phyloP scores from a whole-genome alignment of 2,113 vertebrate genomes.

The Chauna torquata region DNA sequence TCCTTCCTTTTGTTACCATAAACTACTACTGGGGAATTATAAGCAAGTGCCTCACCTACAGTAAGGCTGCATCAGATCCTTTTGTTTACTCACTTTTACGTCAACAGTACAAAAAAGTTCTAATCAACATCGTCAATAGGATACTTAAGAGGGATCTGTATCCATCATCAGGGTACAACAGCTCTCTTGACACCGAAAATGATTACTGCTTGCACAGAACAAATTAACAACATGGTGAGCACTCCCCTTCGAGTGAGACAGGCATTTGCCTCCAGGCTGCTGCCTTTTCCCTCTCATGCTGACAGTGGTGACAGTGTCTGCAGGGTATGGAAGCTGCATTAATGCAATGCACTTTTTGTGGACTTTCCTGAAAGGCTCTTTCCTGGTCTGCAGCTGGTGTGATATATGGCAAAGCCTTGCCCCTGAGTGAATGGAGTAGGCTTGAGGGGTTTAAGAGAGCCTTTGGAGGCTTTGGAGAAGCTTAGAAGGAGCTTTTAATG shows the following conservation, averaged over 20 bases:
- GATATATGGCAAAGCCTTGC: background rate
- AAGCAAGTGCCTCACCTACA: slow-evolving; percentile 81
- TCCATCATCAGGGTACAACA: slow-evolving; percentile 75
- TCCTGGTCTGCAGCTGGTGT: background rate
- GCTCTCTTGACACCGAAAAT: slow-evolving; percentile 78
- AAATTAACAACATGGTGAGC: slow-evolving; percentile 50
- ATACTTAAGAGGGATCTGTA: slow-evolving; percentile 76
- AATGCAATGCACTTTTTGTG: background rate
- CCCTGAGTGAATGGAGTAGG: background rate
- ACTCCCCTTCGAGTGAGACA: background rate
- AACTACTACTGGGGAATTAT: slow-evolving; percentile 79
- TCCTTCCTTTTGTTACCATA: slow-evolving; percentile 77
- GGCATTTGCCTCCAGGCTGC: background rate
- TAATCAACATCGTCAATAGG: slow-evolving; percentile 73
- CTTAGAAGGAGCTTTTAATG: background rate
- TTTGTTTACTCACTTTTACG: slow-evolving; percentile 82
- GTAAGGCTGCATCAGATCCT: slow-evolving; percentile 81
- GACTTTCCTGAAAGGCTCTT: slow-evolving; percentile 9
- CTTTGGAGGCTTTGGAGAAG: background rate
- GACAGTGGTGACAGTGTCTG: background rate
- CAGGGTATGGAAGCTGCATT: background rate
- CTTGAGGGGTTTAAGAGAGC: background rate
- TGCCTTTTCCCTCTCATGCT: background rate
- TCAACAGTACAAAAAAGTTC: slow-evolving; percentile 81
- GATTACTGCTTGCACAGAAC: slow-evolving; percentile 73